phyloP scores from a whole-genome alignment of 2,888 invertebrate genomes.

The Augochlorella aurata region DNA sequence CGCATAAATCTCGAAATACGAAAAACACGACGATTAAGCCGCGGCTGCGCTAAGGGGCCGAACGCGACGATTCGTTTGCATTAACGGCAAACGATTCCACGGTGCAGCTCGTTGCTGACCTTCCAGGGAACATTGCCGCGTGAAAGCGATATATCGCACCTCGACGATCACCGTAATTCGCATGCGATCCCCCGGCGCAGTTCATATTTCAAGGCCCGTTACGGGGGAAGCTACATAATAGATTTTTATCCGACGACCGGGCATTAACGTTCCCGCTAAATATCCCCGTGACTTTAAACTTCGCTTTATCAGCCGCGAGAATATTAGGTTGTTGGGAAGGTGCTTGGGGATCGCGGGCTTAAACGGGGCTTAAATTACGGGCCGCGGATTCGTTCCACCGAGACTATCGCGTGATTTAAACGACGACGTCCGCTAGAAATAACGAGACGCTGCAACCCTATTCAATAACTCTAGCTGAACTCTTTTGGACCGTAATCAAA shows the following conservation, averaged over 20 bases:
- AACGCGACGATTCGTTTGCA: slow-evolving; percentile 53
- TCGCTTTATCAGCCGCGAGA: slow-evolving; percentile 19
- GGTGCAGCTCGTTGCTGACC: slow-evolving; percentile 31
- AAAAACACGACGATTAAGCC: slow-evolving; percentile 44
- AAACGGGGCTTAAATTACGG: slow-evolving; percentile 4
- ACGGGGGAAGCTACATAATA: slow-evolving; percentile 18
- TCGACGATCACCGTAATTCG: slow-evolving; percentile 43
- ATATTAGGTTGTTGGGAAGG: neutral
- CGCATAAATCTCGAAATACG: slow-evolving; percentile 55
- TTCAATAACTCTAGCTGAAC: neutral
- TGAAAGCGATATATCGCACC: slow-evolving; percentile 43
- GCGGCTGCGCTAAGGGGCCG: neutral
- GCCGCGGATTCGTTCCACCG: neutral
- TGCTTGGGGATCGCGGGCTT: neutral
- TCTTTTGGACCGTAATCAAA: neutral
- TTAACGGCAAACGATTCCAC: slow-evolving; percentile 41
- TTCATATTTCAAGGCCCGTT: slow-evolving; percentile 43
- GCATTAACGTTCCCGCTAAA: slow-evolving; percentile 21
- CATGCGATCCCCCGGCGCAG: slow-evolving; percentile 31
- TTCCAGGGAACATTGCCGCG: slow-evolving; percentile 34
- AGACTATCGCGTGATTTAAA: neutral
- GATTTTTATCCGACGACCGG: slow-evolving; percentile 21
- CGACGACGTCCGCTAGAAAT: neutral
- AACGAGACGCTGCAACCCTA: neutral
- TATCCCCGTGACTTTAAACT: slow-evolving; percentile 17